These are phyloP conservation scores for Asobara japonica DNA, from an alignment of 1,140 invertebrate species.

Conservation along the genomic window DNA sequence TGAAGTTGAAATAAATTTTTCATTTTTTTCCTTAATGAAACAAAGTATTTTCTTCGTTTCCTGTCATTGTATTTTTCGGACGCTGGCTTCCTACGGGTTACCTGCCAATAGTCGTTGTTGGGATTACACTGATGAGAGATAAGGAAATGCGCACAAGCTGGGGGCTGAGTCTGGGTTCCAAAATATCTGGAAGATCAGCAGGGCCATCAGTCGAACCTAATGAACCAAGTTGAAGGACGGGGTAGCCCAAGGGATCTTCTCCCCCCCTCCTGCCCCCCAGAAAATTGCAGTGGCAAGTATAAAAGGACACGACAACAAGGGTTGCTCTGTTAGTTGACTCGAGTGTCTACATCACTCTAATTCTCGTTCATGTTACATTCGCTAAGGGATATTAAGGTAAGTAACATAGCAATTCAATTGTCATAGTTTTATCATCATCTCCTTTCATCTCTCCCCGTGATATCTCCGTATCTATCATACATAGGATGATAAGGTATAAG, in stretches of 20 bases:
- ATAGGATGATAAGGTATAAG: too few species aligned
- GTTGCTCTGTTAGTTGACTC: background rate
- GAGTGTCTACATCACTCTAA: background rate
- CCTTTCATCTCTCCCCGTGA: too few species aligned
- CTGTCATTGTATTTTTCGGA: too few species aligned
- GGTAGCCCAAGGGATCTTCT: background rate
- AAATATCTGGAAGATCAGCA: too few species aligned
- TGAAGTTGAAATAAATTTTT: background rate
- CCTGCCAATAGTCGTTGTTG: background rate
- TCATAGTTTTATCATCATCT: background rate
- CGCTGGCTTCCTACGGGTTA: too few species aligned
- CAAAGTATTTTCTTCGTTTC: too few species aligned
- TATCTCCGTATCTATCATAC: too few species aligned
- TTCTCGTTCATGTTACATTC: background rate
- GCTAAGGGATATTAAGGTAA: background rate
- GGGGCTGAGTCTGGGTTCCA: too few species aligned
- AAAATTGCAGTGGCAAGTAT: background rate
- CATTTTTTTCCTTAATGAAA: background rate
- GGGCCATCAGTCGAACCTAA: background rate
- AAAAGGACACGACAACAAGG: background rate
- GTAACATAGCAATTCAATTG: background rate
- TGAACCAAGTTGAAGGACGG: slow-evolving; percentile 3
- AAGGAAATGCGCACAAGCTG: background rate
- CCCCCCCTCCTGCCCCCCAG: too few species aligned
- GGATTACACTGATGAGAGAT: background rate